These are phyloP conservation scores for Muntiacus reevesi DNA, from an alignment of 2,113 vertebrate genomes.

Conservation along the genomic window DNA sequence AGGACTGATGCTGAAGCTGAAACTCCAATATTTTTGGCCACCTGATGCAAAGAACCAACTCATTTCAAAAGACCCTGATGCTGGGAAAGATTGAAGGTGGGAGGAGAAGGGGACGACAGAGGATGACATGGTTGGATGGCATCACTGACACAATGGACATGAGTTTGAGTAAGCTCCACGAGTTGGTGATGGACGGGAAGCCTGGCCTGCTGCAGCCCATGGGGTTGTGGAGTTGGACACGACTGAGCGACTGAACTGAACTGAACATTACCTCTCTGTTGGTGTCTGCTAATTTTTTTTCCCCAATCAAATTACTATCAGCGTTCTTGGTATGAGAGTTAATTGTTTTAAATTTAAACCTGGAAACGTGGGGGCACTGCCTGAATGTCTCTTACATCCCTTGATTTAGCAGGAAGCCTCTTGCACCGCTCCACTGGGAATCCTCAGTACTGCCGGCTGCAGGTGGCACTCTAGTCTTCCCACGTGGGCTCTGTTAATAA, in stretches of 20 bases:
- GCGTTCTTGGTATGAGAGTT: background rate
- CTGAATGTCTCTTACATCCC: background rate
- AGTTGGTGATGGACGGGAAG: background rate
- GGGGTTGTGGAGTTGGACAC: fast-evolving
- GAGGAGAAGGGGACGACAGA: background rate
- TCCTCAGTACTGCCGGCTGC: background rate
- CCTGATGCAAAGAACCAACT: background rate
- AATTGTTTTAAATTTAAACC: background rate
- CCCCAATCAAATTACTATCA: background rate
- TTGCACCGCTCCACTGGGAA: background rate
- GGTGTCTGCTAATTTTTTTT: background rate
- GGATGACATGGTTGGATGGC: background rate
- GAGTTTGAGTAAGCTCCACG: background rate
- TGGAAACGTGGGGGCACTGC: background rate
- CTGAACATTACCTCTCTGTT: background rate
- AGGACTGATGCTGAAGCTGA: background rate
- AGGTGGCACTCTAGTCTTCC: background rate
- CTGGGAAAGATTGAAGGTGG: background rate
- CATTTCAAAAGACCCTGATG: background rate
- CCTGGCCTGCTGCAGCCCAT: background rate
- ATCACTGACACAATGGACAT: fast-evolving
- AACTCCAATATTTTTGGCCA: background rate
- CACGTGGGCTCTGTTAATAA: background rate
- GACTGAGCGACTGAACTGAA: background rate
- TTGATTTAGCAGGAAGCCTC: background rate